Conservation (phyloP, 2,113 vertebrate genomes). For the Regulus satrapa region DNA sequence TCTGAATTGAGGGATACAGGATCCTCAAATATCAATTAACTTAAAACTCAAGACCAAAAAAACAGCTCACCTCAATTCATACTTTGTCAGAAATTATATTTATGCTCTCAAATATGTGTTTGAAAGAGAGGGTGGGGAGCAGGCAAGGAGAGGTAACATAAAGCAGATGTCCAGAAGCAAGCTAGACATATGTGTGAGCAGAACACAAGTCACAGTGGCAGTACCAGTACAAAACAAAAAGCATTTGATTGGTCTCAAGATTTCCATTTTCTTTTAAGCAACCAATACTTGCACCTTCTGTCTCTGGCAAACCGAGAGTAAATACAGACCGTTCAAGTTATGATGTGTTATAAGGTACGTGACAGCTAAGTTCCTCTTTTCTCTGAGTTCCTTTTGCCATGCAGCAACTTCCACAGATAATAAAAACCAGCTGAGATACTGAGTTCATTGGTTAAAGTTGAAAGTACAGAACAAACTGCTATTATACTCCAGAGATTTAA, state of each 20-base stretch:
- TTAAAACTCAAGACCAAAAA: neutral
- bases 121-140: neutral
- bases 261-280: neutral
- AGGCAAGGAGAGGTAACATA: neutral
- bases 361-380: neutral
- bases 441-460: conserved; percentile 2
- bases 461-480: neutral
- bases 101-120: neutral
- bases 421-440: conserved; percentile 15
- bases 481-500: neutral
- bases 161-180: conserved; percentile 27
- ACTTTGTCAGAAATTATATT: neutral
- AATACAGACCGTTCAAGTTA: neutral
- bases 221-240: neutral
- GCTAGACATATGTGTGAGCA: neutral
- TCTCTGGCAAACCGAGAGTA: neutral
- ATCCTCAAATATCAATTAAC: neutral
- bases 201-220: neutral
- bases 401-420: neutral
- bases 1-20: neutral
- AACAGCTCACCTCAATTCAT: neutral
- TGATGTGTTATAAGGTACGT: neutral
- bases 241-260: neutral
- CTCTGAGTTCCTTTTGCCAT: neutral
- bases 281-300: neutral